These are phyloP conservation scores for Psix sp. DNA, from an alignment of 1,140 invertebrate species.

Conservation along the genomic window DNA sequence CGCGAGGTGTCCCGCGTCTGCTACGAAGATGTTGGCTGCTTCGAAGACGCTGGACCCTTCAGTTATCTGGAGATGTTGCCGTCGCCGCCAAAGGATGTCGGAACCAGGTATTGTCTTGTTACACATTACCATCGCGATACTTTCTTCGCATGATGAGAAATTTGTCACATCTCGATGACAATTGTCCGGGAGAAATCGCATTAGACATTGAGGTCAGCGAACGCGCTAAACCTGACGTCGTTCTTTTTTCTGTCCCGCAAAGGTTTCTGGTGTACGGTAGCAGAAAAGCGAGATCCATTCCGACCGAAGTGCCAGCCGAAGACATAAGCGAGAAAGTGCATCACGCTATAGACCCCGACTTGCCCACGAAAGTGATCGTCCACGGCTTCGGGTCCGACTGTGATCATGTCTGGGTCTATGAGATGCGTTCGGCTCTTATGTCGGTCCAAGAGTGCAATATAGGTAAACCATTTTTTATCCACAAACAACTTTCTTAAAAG, in stretches of 20 bases:
- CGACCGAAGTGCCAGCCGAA: slow-evolving; percentile 74
- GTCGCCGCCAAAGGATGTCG: slow-evolving; percentile 90
- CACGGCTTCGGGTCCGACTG: slow-evolving; percentile 96
- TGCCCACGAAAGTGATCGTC: slow-evolving; percentile 92
- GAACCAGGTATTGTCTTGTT: slow-evolving; percentile 80
- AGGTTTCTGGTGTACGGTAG: slow-evolving; percentile 75
- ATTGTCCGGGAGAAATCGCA: slow-evolving; percentile 25
- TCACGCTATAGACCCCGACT: slow-evolving; percentile 73
- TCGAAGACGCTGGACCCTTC: slow-evolving; percentile 93
- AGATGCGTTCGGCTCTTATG: slow-evolving; percentile 93
- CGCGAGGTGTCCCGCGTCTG: slow-evolving; percentile 87
- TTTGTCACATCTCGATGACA: slow-evolving; percentile 15
- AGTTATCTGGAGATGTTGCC: slow-evolving; percentile 93
- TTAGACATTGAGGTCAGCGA: slow-evolving; percentile 19
- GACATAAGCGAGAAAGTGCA: slow-evolving; percentile 73
- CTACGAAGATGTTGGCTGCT: slow-evolving; percentile 95
- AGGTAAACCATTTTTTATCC: slow-evolving; percentile 57
- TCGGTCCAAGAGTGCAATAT: slow-evolving; percentile 80
- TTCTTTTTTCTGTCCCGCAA: slow-evolving; percentile 9
- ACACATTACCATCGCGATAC: background rate
- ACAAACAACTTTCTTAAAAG: background rate
- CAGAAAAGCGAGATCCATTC: slow-evolving; percentile 72
- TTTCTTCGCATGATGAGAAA: slow-evolving; percentile 13
- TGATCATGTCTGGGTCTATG: slow-evolving; percentile 92
- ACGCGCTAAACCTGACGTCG: slow-evolving; percentile 11